Base-by-base conservation (phyloP, 2,113 vertebrate genomes). In the Amia ocellicauda region DNA sequence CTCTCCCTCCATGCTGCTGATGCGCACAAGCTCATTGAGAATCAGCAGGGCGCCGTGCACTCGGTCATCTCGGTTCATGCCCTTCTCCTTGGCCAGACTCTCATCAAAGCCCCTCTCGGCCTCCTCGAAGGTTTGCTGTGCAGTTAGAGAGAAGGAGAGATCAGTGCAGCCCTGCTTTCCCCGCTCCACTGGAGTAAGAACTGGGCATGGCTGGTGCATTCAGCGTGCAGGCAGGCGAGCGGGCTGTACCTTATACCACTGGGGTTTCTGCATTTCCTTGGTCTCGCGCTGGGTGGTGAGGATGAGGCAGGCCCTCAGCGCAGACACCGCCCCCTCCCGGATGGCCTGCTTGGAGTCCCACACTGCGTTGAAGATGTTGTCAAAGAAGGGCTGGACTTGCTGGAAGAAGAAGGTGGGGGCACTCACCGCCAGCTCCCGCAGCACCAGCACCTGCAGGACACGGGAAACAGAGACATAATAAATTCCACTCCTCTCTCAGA, bases 1-100 rank as follows among this genome's bases (percentile, higher is more conserved):
- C 94, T 99, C 97, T 78, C 97, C 97, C 70, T 99, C 97, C 95
- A 98, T 97, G 83, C 97, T 99, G 91, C 97, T 99, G 85, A 99
- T 98, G 17, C 97, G 91, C 79, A 99, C 95, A 61, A 99, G 81
- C 81, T 99, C 97, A 0, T 99, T 99, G 51, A 99, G 91, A 75
- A 99, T 98, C 60, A 99, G 85, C 67, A 99, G 83, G 67, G 97
- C 94, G 7, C 97, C 97, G 0, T 99, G 97, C 72, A 97, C 91
- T 45, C 97, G 77, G 72, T 99, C 96, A 0, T 99, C 97, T 0
- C 94, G 93, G 69, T 98, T 98, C 95, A 98, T 97, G 54, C 97
- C 97, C 73, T 98, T 98, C 80, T 99, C 96, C 79, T 98, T 98
- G 72, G 93, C 93, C 82, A 98, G 77, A 11, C 91, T 94, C 80